Percentiles rank a stretch among this genome's conserved stretches.
These are phyloP conservation scores for Ophioninae sp. DNA, from an alignment of 2,888 invertebrate species.

Conservation along the genomic window DNA sequence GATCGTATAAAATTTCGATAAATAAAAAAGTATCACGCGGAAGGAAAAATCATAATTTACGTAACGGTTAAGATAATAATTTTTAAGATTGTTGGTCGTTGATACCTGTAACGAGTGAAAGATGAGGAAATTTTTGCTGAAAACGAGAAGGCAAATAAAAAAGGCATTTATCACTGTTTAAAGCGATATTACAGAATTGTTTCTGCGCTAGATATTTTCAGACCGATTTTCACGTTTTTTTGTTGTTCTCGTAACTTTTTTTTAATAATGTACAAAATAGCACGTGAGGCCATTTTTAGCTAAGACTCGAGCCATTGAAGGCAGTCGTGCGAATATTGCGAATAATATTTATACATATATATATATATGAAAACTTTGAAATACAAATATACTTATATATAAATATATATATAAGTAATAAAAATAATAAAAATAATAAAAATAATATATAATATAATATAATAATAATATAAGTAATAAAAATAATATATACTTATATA, in stretches of 20 bases:
- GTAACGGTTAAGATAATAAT: neutral
- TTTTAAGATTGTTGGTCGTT: slow-evolving; percentile 49
- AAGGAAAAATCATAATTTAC: slow-evolving; percentile 1
- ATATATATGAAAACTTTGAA: neutral
- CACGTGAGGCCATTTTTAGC: slow-evolving; percentile 29
- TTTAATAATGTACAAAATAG: slow-evolving; percentile 42
- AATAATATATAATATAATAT: no score
- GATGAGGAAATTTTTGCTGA: slow-evolving; percentile 37
- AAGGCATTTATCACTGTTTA: neutral
- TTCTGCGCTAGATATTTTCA: slow-evolving; percentile 14
- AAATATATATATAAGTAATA: no score
- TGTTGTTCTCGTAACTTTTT: slow-evolving; percentile 1
- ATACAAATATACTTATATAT: neutral
- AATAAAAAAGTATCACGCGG: neutral
- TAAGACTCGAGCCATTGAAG: slow-evolving; percentile 29
- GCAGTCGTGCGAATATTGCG: slow-evolving; percentile 17
- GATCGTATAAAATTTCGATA: neutral
- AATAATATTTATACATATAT: slow-evolving; percentile 6
- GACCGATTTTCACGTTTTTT: slow-evolving; percentile 17
- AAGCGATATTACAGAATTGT: neutral
- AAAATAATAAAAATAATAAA: no score
- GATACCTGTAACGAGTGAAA: slow-evolving; percentile 13
- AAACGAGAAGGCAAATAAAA: neutral
- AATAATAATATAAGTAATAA: no score
- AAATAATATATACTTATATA: neutral